Base-by-base conservation (phyloP, 2,888 invertebrate species). In the Parnassius orleans region DNA sequence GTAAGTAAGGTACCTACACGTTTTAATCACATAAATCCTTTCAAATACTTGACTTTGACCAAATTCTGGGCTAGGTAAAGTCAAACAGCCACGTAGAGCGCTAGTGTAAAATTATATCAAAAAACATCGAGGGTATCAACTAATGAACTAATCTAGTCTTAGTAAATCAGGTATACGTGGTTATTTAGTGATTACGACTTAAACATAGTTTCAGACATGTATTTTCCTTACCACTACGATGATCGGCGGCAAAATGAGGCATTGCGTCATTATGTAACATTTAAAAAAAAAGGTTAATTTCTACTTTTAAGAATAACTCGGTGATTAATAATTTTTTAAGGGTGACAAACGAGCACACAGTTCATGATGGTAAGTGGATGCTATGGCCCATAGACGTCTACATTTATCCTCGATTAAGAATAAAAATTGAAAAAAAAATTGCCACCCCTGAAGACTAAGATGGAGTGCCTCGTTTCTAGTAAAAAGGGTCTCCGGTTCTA, bases 171-270 rank as follows among this genome's bases (percentile, higher is more conserved):
- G 86, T 86, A 84, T 83, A 81, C 76, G 69, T 68, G 73, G 72
- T 66, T 66, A 71, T 71, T 70, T 69, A 72, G 67, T 69, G 33
- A 66, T 69, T 69, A 70, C 55, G 63, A 68, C 68, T 69, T 66
- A 56, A 73, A 93, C 93, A 93, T 93, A 93, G 93, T 92, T 82
- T 93, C 93, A 93, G 93, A 93, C 93, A 93, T 93, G 92, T 92
- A 86, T 89, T 91, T 83, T 73, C 73, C 86, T 89, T 85, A 84
- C 67, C 66, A 71, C 81, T 83, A 85, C 75, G 71, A 74, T 71
- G 72, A 77, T 67, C 70, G 73, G 71, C 69, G 66, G 67, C 68
- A 48, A 59, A 63, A 64, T 59, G 59, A 61, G 67, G 65, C 55
- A 65, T 65, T 62, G 60, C 54, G 55, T 60, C 14, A 42, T 51